Conservation (phyloP, 1,140 invertebrate species). For the Drosophila persimilis region DNA sequence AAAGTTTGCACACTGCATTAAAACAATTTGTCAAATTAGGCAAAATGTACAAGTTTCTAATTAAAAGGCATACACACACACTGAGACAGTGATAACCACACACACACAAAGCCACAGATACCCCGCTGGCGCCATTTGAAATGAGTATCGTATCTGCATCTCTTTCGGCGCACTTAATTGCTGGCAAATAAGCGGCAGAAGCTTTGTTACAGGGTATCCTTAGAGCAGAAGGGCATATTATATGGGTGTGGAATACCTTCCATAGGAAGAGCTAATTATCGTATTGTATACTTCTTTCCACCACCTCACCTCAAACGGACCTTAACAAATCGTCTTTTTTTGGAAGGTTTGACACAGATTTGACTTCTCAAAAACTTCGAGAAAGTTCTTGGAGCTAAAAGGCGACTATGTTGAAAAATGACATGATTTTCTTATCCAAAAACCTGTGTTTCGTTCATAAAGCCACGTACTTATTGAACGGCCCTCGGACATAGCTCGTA, state of each 20-base stretch:
- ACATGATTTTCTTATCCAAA: too few species aligned
- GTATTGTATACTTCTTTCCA: too few species aligned
- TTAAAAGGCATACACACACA: conserved; percentile 62
- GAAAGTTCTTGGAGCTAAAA: too few species aligned
- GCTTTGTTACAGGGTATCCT: conserved; percentile 27
- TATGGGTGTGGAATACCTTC: background rate
- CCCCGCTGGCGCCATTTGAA: conserved; percentile 58
- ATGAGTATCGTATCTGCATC: conserved; percentile 31
- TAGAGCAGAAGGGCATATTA: background rate
- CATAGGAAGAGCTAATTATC: too few species aligned
- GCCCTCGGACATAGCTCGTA: too few species aligned
- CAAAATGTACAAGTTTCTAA: conserved; percentile 79
- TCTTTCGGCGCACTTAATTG: conserved; percentile 65
- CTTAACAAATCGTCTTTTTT: too few species aligned
- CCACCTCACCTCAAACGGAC: too few species aligned
- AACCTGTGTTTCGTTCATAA: too few species aligned
- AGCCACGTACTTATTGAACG: too few species aligned
- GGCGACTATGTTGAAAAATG: too few species aligned
- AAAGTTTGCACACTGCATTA: conserved; percentile 70
- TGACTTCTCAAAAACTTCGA: too few species aligned
- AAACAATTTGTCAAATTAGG: conserved; percentile 80
- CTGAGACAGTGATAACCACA: conserved; percentile 24
- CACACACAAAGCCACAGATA: conserved; percentile 13
- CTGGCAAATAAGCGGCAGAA: conserved; percentile 69
- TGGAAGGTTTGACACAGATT: too few species aligned